Evolutionary conservation across 2,888 invertebrate genomes (phyloP).

Genomic region (Netelia inedita): DNA sequence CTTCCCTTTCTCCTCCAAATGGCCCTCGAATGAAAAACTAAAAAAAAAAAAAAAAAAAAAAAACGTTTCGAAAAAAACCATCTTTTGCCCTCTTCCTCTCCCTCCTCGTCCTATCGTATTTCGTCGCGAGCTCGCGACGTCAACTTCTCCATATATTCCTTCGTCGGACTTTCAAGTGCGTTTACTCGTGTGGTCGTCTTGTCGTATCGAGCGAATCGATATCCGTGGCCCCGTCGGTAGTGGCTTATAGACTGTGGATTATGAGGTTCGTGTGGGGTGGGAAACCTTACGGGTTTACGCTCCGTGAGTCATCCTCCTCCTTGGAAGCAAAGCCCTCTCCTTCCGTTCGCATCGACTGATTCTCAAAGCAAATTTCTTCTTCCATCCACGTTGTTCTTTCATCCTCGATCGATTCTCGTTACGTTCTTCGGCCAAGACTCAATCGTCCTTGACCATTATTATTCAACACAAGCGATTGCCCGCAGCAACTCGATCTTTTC

Average conservation of each 20-base stretch:
- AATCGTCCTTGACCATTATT: neutral
- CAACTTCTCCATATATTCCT: conserved; percentile 1
- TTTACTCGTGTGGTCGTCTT: conserved; percentile 47
- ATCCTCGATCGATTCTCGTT: conserved; percentile 15
- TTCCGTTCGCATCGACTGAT: neutral
- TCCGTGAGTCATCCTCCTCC: neutral
- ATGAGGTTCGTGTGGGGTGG: conserved; percentile 73
- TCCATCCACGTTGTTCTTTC: conserved; percentile 11
- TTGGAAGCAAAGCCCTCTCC: too few relatives aligned
- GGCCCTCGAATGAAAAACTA: neutral
- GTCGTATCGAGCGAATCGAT: conserved; percentile 64
- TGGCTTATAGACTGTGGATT: conserved; percentile 71
- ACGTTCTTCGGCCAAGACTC: conserved; percentile 11
- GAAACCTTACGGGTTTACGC: conserved; percentile 77
- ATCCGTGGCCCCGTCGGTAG: conserved; percentile 52
- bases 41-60: neutral
- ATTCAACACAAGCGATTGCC: neutral
- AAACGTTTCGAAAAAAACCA: neutral
- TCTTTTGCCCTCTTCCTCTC: neutral
- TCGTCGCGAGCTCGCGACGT: conserved; percentile 1
- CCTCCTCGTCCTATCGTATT: conserved; percentile 21
- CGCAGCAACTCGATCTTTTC: neutral
- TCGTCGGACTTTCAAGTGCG: conserved; percentile 29
- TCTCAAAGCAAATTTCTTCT: conserved; percentile 25
- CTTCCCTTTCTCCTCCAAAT: neutral